Evolutionary conservation across 2,888 invertebrate genomes (phyloP).

Genomic region (Amblyjoppa fuscipennis): DNA sequence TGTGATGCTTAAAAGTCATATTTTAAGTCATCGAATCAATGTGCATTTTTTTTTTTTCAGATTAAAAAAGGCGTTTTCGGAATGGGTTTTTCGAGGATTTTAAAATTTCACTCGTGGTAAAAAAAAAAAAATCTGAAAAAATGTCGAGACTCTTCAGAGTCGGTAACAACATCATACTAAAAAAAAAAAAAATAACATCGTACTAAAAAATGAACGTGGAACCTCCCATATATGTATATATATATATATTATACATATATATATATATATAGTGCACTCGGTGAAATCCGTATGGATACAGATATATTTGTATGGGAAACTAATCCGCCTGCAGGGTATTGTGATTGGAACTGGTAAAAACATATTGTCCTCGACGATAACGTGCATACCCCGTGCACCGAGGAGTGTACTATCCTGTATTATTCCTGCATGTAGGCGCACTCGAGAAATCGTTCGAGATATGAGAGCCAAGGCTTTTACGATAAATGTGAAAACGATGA

Average conservation of each 20-base stretch:
- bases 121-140: too few relatives aligned
- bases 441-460: constrained; percentile 26
- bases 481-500: constrained; percentile 30
- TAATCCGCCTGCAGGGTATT: constrained; percentile 21
- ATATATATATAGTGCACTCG: background rate
- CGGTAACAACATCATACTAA: too few relatives aligned
- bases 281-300: background rate
- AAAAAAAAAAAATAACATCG: too few relatives aligned
- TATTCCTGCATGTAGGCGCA: constrained; percentile 18
- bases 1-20: too few relatives aligned
- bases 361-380: constrained; percentile 16
- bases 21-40: too few relatives aligned
- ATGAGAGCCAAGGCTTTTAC: constrained; percentile 9
- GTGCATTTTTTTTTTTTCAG: too few relatives aligned
- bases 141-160: too few relatives aligned
- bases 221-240: too few relatives aligned
- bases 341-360: constrained; percentile 17
- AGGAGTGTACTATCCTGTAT: constrained; percentile 26
- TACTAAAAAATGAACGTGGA: too few relatives aligned
- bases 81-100: too few relatives aligned
- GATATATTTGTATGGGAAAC: constrained; percentile 9
- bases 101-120: too few relatives aligned
- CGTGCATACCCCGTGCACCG: constrained; percentile 2
- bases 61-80: too few relatives aligned
- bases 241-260: background rate